These are phyloP conservation scores for Microctonus hyperodae DNA, from an alignment of 2,888 invertebrate genomes.

Conservation along the genomic window DNA sequence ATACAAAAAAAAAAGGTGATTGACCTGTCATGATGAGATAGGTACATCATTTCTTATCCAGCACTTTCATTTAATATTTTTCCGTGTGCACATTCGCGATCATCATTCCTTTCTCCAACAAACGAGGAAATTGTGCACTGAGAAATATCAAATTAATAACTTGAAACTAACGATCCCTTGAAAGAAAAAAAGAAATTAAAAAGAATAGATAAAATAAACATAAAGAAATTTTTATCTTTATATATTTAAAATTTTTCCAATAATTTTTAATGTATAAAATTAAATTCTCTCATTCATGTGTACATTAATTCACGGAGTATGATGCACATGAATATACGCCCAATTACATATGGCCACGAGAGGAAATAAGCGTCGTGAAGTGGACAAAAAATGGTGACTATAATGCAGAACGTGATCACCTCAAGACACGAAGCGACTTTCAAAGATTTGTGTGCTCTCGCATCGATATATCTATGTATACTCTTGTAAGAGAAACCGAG, in stretches of 20 bases:
- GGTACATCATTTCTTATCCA: not conserved
- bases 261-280: too few species aligned
- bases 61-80: slow-evolving; percentile 1
- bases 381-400: slow-evolving; percentile 26
- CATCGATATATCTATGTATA: slow-evolving; percentile 16
- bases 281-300: too few species aligned
- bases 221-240: too few species aligned
- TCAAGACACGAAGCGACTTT: slow-evolving; percentile 38
- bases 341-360: slow-evolving; percentile 16
- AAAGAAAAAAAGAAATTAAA: too few species aligned
- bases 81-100: not conserved
- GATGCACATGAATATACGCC: not conserved
- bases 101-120: not conserved
- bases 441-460: slow-evolving; percentile 31
- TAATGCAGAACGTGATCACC: slow-evolving; percentile 43
- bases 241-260: too few species aligned
- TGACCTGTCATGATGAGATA: not conserved
- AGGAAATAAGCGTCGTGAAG: slow-evolving; percentile 23
- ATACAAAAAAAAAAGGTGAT: not conserved
- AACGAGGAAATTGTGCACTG: not conserved
- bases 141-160: not conserved
- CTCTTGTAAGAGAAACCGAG: slow-evolving; percentile 19
- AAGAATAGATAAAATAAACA: too few species aligned
- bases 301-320: not conserved
- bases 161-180: not conserved